Base-by-base conservation (phyloP, 2,797 vertebrate species). In the Lepus townsendii region DNA sequence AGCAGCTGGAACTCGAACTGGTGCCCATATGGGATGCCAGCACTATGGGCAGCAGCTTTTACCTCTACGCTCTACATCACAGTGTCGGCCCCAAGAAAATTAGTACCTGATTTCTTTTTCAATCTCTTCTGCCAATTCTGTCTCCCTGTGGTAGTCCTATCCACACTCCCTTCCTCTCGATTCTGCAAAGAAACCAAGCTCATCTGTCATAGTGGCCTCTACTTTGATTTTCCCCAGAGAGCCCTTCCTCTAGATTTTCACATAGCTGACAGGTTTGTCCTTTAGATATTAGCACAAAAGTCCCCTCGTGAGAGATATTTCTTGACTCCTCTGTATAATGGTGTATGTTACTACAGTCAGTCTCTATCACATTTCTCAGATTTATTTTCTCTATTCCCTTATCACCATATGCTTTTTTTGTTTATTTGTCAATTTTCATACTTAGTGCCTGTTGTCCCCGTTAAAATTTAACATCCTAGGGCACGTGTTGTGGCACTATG, bases 231-330 rank as follows among this genome's bases (percentile, higher is more conserved):
- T 82, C 62, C 52, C 26, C 14, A 22, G 79, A 73, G 78, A 95
- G 13, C 3, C 26, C 32, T 75, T 94, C 68, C 14, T 94, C 19
- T 6, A 62, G 71, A 77, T 80, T 94, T 89, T 87, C 84, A 91
- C 54, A n/a, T 13, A 24, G 30, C 38, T 93, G 87, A 87, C 76
- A 91, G 50, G 57, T 66, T 82, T 73, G 92, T 92, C 73, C 73
- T 66, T 93, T 16, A 73, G 63, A 63, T 90, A 60, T 95, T 65
- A 80, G 63, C 83, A 93, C 1, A 3, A 63, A 57, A 62, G 54
- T 63, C 62, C 63, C 42, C 63, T 66, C 47, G 11, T 2, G 11
- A 78, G 76, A 90, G 30, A 77, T 71, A 30, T 71, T 35, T 76
- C 32, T 30, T 72, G 66, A 89, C 54, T 96, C 62, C 14, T 60